Conservation (phyloP, 2,888 invertebrate genomes). For the Formica aserva region DNA sequence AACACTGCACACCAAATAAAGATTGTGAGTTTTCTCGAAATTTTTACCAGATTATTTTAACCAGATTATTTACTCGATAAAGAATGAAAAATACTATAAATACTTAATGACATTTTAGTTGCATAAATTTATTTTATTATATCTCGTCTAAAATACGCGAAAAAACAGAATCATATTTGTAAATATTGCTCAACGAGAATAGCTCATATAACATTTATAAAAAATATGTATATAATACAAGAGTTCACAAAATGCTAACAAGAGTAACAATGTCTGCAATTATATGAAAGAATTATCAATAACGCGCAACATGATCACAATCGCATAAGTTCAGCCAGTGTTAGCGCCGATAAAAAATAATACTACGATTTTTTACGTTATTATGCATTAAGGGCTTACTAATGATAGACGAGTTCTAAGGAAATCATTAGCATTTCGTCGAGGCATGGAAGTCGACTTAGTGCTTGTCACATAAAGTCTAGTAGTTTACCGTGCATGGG, state of each 20-base stretch:
- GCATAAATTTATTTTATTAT: conserved; percentile 5
- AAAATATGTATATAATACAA: background rate
- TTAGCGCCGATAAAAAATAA: background rate
- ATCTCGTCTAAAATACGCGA: background rate
- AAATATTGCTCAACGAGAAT: background rate
- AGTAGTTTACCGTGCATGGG: conserved; percentile 75
- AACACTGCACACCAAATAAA: background rate
- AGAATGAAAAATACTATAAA: background rate
- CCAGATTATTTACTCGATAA: background rate
- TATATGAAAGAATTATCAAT: background rate
- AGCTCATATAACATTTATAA: background rate
- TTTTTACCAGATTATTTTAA: background rate
- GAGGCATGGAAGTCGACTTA: conserved; percentile 57
- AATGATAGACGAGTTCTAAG: conserved; percentile 49
- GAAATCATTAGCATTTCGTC: conserved; percentile 20
- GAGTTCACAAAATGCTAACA: background rate
- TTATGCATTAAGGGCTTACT: background rate
- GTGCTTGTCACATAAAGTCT: conserved; percentile 79
- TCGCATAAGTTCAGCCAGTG: background rate
- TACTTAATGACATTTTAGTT: background rate
- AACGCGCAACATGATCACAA: background rate
- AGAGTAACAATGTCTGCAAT: background rate
- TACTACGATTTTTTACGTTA: background rate
- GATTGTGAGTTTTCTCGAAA: background rate
- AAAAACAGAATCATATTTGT: background rate